Conservation (phyloP, 1,140 invertebrate genomes). For the Tyrophagus putrescentiae region DNA sequence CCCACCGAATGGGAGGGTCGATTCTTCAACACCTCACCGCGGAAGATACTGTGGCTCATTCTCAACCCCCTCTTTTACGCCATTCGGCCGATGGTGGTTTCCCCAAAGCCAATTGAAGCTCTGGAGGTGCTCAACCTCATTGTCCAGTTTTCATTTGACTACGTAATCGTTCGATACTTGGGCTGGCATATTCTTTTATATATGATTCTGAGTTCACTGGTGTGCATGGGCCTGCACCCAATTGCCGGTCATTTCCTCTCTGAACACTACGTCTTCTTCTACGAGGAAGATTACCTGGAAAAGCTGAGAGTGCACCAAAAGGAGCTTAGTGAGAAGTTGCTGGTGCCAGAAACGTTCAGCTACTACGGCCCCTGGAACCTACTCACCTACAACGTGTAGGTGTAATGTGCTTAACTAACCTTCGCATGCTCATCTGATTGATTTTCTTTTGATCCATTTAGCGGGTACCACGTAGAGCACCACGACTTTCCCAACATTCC, state of each 20-base stretch:
- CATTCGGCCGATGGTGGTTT: conserved; percentile 71
- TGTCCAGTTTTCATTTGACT: conserved; percentile 74
- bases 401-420: conserved; percentile 63
- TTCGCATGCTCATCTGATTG: conserved; percentile 84
- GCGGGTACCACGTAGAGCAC: conserved; percentile 75
- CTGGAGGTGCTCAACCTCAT: conserved; percentile 72
- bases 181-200: conserved; percentile 68
- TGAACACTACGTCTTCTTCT: conserved; percentile 92
- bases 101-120: conserved; percentile 65
- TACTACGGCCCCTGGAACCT: conserved; percentile 93
- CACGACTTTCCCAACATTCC: conserved; percentile 97
- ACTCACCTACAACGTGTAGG: conserved; percentile 96
- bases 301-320: not conserved
- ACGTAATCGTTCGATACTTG: conserved; percentile 55
- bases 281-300: conserved; percentile 40
- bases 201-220: conserved; percentile 67
- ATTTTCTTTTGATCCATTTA: conserved; percentile 79
- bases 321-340: not conserved
- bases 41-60: conserved; percentile 85
- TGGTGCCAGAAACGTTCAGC: conserved; percentile 74
- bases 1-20: conserved; percentile 81
- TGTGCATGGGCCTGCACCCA: conserved; percentile 94
- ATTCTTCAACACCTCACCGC: conserved; percentile 76
- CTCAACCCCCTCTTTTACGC: conserved; percentile 93
- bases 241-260: conserved; percentile 97